These are phyloP conservation scores for Hydra vulgaris DNA, from an alignment of 30 jellyfish, hydroid and myxozoan genomes.

Conservation along the genomic window DNA sequence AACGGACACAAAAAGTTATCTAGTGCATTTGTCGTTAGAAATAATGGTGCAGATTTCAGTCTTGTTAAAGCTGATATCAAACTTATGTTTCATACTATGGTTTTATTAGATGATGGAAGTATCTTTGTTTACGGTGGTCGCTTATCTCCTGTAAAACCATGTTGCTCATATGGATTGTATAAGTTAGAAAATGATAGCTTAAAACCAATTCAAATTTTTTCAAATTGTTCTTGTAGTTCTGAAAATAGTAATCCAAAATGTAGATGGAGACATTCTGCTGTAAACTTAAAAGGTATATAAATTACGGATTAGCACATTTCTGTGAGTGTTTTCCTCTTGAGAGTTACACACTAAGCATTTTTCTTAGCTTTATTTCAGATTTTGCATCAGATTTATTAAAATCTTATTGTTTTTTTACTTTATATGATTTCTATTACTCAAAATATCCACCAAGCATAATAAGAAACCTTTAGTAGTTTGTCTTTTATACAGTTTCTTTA, in stretches of 20 bases:
- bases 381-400: too few relatives aligned
- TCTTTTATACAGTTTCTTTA: too few relatives aligned
- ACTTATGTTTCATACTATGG: slow-evolving; percentile 38
- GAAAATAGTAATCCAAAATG: slow-evolving; percentile 18
- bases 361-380: too few relatives aligned
- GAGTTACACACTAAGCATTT: too few relatives aligned
- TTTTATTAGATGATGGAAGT: slow-evolving; percentile 16
- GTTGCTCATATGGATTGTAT: slow-evolving; percentile 33
- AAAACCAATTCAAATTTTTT: slow-evolving; percentile 7
- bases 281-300: slow-evolving; percentile 21
- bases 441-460: too few relatives aligned
- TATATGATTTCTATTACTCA: too few relatives aligned
- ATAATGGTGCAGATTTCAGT: background rate
- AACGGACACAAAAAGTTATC: slow-evolving; percentile 40
- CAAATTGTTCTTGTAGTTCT: background rate
- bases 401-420: too few relatives aligned
- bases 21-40: slow-evolving; percentile 19
- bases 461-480: too few relatives aligned
- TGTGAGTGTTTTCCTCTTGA: too few relatives aligned
- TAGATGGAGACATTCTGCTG: slow-evolving; percentile 75
- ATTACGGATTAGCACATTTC: too few relatives aligned
- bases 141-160: slow-evolving; percentile 53
- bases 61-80: background rate
- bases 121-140: slow-evolving; percentile 83
- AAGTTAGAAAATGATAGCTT: background rate